Percentiles rank a stretch among this genome's conserved stretches.
Conservation (phyloP, 2,113 vertebrate species). For the Chamaea fasciata region DNA sequence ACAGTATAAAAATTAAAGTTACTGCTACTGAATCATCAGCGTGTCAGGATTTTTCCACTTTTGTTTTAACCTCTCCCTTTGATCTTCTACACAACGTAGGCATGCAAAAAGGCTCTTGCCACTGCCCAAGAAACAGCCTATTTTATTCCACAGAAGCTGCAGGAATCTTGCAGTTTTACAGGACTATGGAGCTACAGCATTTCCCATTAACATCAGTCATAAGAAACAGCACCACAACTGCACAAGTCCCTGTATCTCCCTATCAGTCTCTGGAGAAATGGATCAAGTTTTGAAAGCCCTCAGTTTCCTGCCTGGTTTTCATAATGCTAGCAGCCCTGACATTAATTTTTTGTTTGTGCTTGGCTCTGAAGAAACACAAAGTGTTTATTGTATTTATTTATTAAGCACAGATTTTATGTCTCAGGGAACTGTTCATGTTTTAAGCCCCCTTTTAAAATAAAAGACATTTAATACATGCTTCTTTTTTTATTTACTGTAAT, state of each 20-base stretch:
- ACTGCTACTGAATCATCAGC: background rate
- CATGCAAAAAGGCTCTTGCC: background rate
- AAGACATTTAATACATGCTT: background rate
- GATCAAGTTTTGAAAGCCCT: background rate
- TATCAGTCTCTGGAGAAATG: background rate
- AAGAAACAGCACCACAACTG: background rate
- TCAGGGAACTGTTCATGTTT: background rate
- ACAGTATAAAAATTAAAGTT: background rate
- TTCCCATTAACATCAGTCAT: background rate
- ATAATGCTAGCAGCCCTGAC: background rate
- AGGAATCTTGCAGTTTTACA: background rate
- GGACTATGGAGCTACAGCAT: background rate
- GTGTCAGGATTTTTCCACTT: background rate
- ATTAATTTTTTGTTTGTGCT: background rate
- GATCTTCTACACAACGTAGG: background rate
- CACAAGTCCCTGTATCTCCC: background rate
- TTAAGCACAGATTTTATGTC: background rate
- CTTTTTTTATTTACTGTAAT: constrained; percentile 12
- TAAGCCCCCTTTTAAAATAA: background rate
- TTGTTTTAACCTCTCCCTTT: background rate
- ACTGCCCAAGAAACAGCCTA: background rate
- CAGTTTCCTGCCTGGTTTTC: background rate
- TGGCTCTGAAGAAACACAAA: background rate
- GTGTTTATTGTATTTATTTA: constrained; percentile 4
- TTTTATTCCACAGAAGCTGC: background rate